These are phyloP conservation scores for Pycnonotus jocosus DNA, from an alignment of 2,113 vertebrate genomes.

Conservation along the genomic window DNA sequence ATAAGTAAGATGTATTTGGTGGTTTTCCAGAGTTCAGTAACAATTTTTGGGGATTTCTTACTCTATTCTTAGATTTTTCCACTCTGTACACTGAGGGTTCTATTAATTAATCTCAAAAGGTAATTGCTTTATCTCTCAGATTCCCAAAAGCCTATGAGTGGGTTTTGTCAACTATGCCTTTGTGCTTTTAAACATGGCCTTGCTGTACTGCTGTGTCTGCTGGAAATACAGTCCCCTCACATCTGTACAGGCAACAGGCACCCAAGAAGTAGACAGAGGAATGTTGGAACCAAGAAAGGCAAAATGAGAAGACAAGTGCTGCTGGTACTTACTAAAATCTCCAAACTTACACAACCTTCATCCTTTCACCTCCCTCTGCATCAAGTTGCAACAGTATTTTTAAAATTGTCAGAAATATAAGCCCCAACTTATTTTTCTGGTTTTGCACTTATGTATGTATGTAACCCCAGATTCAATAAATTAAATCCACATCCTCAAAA, in stretches of 20 bases:
- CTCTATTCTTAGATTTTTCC: background rate
- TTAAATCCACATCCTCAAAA: background rate
- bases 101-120: background rate
- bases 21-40: background rate
- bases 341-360: background rate
- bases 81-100: background rate
- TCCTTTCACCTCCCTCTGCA: background rate
- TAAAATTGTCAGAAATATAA: background rate
- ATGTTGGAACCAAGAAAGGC: background rate
- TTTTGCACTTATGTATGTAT: background rate
- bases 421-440: background rate
- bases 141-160: background rate
- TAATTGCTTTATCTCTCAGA: background rate
- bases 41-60: fast-evolving
- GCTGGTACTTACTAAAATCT: background rate
- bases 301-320: background rate
- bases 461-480: background rate
- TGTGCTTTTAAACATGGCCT: background rate
- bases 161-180: background rate
- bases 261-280: background rate
- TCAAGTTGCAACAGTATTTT: background rate
- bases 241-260: background rate
- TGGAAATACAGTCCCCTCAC: background rate
- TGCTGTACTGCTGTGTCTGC: background rate
- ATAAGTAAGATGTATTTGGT: background rate